These are phyloP conservation scores for Sarcoramphus papa DNA, from an alignment of 2,797 vertebrate genomes.

Conservation along the genomic window DNA sequence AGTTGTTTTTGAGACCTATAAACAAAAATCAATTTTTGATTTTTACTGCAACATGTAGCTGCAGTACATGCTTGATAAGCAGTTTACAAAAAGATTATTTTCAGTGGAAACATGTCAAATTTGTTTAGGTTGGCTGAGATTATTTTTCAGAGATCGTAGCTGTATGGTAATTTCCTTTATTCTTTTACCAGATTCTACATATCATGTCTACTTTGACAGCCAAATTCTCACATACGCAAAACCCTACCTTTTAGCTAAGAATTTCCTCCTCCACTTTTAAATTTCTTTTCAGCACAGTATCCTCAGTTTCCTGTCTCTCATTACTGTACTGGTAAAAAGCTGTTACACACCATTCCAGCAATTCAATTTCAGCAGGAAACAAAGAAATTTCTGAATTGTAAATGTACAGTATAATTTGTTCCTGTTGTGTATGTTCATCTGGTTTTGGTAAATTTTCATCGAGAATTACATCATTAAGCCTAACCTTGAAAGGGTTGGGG, in stretches of 20 bases:
- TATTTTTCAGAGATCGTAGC: neutral
- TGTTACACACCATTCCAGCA: neutral
- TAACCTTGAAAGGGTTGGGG: neutral
- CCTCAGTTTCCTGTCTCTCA: neutral
- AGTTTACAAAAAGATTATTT: neutral
- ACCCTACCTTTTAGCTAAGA: neutral
- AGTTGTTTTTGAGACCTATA: neutral
- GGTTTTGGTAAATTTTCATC: neutral
- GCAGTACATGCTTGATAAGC: neutral
- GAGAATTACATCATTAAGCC: neutral
- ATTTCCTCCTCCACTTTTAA: neutral
- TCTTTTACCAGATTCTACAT: neutral
- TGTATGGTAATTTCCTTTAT: neutral
- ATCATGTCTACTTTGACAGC: neutral
- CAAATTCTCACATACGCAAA: neutral
- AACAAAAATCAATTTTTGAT: neutral
- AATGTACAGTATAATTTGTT: neutral
- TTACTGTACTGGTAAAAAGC: neutral
- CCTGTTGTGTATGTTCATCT: neutral
- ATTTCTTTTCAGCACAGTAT: neutral
- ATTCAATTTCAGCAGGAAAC: neutral
- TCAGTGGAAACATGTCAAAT: neutral
- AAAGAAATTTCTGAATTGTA: neutral
- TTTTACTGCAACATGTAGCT: neutral
- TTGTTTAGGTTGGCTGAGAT: neutral